These are phyloP conservation scores for Isaurus tuberculatus DNA, from an alignment of 92 coral and sea anemone genomes.

Conservation along the genomic window DNA sequence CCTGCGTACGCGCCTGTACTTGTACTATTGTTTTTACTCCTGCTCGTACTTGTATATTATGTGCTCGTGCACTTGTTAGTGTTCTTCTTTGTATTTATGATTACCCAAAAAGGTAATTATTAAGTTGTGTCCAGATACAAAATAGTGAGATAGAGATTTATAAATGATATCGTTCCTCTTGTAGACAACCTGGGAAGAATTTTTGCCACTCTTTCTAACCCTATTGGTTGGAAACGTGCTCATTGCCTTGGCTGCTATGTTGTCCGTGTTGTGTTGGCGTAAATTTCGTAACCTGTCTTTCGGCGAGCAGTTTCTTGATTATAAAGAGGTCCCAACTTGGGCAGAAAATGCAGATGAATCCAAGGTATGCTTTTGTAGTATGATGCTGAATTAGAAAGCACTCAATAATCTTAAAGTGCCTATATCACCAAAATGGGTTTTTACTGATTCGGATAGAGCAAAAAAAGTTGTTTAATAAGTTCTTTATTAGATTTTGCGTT, in stretches of 20 bases:
- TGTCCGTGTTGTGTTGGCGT: conserved; percentile 89
- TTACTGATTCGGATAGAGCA: too few species aligned
- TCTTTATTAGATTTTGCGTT: too few species aligned
- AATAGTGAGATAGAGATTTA: background rate
- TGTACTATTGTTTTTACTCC: too few species aligned
- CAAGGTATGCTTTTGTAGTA: conserved; percentile 9
- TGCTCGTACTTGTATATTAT: too few species aligned
- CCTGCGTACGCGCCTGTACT: too few species aligned
- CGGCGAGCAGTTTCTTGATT: conserved; percentile 89
- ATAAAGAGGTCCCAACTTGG: conserved; percentile 77
- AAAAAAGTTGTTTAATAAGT: too few species aligned
- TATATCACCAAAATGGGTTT: too few species aligned
- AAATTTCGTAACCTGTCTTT: conserved; percentile 78
- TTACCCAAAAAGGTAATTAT: too few species aligned
- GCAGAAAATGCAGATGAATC: conserved; percentile 66
- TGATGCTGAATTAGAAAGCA: background rate
- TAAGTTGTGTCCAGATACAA: too few species aligned
- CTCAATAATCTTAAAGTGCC: too few species aligned
- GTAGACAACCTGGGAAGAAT: conserved; percentile 33
- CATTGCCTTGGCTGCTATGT: conserved; percentile 65
- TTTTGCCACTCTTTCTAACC: conserved; percentile 69
- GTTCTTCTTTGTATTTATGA: too few species aligned
- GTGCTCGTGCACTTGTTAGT: too few species aligned
- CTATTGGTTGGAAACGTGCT: conserved; percentile 58
- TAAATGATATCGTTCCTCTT: background rate